These are phyloP conservation scores for Butastur rufipennis DNA, from an alignment of 2,113 vertebrate genomes.

Conservation along the genomic window DNA sequence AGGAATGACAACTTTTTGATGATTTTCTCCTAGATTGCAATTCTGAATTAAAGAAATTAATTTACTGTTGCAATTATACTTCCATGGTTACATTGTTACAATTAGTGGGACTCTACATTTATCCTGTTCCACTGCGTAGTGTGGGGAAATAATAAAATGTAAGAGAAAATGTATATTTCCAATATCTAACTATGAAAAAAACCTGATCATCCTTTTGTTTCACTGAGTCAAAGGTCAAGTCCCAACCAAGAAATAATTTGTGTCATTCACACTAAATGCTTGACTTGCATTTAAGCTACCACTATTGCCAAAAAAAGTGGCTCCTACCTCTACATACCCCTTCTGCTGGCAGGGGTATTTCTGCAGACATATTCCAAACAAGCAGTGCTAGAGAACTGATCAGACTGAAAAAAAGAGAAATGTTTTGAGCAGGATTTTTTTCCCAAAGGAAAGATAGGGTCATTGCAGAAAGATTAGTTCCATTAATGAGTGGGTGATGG, in stretches of 20 bases:
- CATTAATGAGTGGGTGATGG: not conserved
- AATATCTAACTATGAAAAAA: not conserved
- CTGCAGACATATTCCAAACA: not conserved
- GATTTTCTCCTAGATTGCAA: not conserved
- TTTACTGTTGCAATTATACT: not conserved
- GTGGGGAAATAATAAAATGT: not conserved
- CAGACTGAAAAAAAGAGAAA: not conserved
- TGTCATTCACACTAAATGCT: not conserved
- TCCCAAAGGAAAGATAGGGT: not conserved
- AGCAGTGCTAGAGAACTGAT: not conserved
- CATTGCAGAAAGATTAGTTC: not conserved
- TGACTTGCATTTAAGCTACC: not conserved
- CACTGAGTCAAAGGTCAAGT: not conserved
- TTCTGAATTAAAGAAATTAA: not conserved
- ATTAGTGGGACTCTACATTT: not conserved
- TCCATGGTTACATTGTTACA: not conserved
- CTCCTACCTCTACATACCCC: not conserved
- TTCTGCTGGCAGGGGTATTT: not conserved
- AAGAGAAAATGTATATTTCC: not conserved
- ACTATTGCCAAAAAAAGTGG: not conserved
- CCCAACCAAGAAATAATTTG: not conserved
- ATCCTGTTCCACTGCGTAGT: not conserved
- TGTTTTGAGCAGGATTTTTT: not conserved
- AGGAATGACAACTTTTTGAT: not conserved
- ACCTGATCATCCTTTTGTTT: not conserved